Evolutionary conservation across 2,797 vertebrate genomes (phyloP).

Genomic region (Enteromius argenteus): DNA sequence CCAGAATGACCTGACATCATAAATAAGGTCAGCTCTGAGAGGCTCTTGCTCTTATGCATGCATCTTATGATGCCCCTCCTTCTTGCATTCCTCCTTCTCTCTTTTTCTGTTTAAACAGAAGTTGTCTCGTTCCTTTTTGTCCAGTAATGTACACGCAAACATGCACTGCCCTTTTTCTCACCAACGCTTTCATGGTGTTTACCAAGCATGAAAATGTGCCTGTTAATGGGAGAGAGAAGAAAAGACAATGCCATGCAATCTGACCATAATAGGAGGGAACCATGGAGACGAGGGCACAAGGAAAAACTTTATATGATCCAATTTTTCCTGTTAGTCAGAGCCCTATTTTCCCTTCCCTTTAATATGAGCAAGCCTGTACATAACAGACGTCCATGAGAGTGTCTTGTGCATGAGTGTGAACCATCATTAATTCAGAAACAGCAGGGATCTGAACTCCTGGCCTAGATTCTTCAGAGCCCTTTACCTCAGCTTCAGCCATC

Average conservation of each 20-base stretch:
- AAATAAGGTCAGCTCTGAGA: neutral
- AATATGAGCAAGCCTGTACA: neutral
- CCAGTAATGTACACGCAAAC: neutral
- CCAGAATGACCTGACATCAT: neutral
- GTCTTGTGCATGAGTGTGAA: neutral
- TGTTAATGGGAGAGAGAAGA: conserved; percentile 48
- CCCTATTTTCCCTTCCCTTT: neutral
- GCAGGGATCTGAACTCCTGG: conserved; percentile 39
- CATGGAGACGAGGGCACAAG: neutral
- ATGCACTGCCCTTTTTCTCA: conserved; percentile 24
- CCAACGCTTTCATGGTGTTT: conserved; percentile 72
- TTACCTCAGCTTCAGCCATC: neutral
- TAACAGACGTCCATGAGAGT: neutral
- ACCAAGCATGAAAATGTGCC: conserved; percentile 73
- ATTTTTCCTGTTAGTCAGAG: conserved; percentile 11
- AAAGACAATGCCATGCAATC: neutral
- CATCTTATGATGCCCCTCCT: neutral
- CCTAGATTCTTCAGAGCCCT: conserved; percentile 7
- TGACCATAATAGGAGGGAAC: conserved; percentile 17
- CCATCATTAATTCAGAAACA: conserved; percentile 40
- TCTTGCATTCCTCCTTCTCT: neutral
- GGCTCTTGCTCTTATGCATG: neutral
- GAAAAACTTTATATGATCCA: neutral
- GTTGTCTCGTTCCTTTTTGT: conserved; percentile 48
- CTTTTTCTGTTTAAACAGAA: conserved; percentile 42